These are phyloP conservation scores for Drosophila nasuta DNA, from an alignment of 1,140 invertebrate species.

Conservation along the genomic window DNA sequence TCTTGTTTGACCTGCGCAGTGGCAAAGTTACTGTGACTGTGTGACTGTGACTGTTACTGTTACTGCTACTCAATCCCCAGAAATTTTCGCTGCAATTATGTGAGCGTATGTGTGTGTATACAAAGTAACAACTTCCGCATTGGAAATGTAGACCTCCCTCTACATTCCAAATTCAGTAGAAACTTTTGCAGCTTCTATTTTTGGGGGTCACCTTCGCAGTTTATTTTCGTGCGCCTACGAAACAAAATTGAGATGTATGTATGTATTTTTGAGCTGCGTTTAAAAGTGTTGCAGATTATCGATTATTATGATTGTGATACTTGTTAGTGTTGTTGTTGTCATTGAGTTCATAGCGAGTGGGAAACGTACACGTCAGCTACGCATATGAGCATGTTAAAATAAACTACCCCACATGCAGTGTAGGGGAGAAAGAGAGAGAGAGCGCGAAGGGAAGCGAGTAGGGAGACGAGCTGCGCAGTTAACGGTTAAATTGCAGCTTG, in stretches of 20 bases:
- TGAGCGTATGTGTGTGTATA: conserved; percentile 25
- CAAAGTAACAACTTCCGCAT: conserved; percentile 34
- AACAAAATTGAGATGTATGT: background rate
- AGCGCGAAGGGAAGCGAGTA: background rate
- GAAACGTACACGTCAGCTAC: conserved; percentile 37
- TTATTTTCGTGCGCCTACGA: conserved; percentile 1
- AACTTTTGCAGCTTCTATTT: conserved; percentile 50
- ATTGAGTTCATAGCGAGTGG: background rate
- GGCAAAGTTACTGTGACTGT: conserved; percentile 12
- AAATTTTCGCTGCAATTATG: conserved; percentile 60
- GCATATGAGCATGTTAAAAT: conserved; percentile 28
- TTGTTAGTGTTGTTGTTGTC: background rate
- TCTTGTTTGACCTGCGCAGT: conserved; percentile 76
- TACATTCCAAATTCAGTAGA: background rate
- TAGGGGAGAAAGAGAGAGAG: background rate
- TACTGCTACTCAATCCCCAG: conserved; percentile 1
- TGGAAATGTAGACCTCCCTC: conserved; percentile 38
- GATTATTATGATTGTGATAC: conserved; percentile 27
- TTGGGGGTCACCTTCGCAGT: conserved; percentile 67
- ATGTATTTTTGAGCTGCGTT: conserved; percentile 19
- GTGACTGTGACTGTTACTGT: background rate
- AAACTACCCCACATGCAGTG: conserved; percentile 31
- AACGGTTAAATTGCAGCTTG: conserved; percentile 50
- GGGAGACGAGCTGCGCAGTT: conserved; percentile 62
- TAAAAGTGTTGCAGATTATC: conserved; percentile 36